Evolutionary conservation across 1,140 invertebrate species (phyloP).

Genomic region (Aphelinus certus): DNA sequence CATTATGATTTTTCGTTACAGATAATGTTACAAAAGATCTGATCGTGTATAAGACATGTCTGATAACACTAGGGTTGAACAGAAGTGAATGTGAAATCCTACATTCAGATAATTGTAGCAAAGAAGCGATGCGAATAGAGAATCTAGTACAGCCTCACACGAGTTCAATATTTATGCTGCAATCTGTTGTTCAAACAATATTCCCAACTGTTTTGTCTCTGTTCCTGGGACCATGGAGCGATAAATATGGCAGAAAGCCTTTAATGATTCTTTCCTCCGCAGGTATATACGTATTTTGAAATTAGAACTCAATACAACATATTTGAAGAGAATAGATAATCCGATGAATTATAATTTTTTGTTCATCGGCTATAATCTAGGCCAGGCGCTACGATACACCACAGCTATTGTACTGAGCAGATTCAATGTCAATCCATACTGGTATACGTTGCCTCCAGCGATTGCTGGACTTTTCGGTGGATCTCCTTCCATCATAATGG

Average conservation of each 20-base stretch:
- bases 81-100: conserved; percentile 65
- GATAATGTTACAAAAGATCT: conserved; percentile 67
- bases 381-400: no score
- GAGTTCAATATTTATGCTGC: conserved; percentile 68
- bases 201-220: conserved; percentile 72
- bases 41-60: conserved; percentile 68
- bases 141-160: conserved; percentile 71
- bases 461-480: conserved; percentile 71
- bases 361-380: no score
- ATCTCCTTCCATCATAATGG: conserved; percentile 68
- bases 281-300: conserved; percentile 50
- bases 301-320: no score
- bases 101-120: conserved; percentile 63
- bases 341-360: conserved; percentile 45
- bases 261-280: conserved; percentile 67
- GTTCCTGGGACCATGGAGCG: conserved; percentile 79
- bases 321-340: no score
- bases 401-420: not conserved
- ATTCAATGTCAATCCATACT: conserved; percentile 67
- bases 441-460: conserved; percentile 69
- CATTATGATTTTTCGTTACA: conserved; percentile 47
- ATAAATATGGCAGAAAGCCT: conserved; percentile 77
- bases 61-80: conserved; percentile 62
- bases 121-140: conserved; percentile 67
- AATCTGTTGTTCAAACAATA: conserved; percentile 71